Evolutionary conservation across 2,797 vertebrate genomes (phyloP).

Genomic region (Gymnocypris eckloni): DNA sequence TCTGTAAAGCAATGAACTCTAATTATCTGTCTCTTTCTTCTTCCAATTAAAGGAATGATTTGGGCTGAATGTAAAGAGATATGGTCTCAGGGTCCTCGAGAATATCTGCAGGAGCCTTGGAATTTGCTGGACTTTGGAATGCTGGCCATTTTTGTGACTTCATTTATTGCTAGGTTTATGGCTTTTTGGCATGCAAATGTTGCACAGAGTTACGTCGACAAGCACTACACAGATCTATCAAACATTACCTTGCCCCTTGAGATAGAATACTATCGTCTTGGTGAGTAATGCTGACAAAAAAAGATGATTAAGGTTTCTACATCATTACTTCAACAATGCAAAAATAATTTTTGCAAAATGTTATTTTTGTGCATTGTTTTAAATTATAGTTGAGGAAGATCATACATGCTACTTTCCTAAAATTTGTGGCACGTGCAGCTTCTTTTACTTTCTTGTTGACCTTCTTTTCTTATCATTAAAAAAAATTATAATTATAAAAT

Average conservation of each 20-base stretch:
- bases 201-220: constrained; percentile 90
- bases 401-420: constrained; percentile 92
- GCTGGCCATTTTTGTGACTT: constrained; percentile 92
- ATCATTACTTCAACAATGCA: neutral
- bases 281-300: constrained; percentile 76
- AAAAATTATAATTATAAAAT: neutral
- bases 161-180: constrained; percentile 94
- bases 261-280: constrained; percentile 93
- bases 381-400: constrained; percentile 61
- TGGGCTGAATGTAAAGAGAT: constrained; percentile 96
- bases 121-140: constrained; percentile 97
- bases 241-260: constrained; percentile 85
- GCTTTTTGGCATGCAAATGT: constrained; percentile 93
- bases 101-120: constrained; percentile 94
- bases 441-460: constrained; percentile 94
- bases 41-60: constrained; percentile 87
- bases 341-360: neutral
- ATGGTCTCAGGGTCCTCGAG: constrained; percentile 92
- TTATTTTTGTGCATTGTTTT: neutral
- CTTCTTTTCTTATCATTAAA: constrained; percentile 81
- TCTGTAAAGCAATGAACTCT: neutral
- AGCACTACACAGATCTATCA: constrained; percentile 80
- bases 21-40: constrained; percentile 16
- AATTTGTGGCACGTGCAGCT: constrained; percentile 93
- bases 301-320: neutral